Conservation (phyloP, 1,140 invertebrate species). For the Ylistrum balloti region DNA sequence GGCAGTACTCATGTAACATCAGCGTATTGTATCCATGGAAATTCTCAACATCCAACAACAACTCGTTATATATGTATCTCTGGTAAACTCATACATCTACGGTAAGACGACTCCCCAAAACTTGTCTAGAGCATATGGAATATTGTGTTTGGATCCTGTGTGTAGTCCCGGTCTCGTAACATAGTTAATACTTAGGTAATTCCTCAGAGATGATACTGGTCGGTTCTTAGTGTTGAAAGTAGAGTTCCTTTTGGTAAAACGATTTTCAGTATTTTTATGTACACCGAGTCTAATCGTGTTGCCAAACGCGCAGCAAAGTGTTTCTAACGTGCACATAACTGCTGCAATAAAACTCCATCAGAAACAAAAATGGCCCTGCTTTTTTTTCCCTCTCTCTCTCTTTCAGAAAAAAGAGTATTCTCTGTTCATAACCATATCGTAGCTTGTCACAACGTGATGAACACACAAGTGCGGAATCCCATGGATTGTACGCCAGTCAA, state of each 20-base stretch:
- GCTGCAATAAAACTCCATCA: background rate
- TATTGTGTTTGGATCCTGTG: background rate
- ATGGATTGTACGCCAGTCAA: background rate
- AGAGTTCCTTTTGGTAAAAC: slow-evolving; percentile 27
- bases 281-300: background rate
- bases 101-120: background rate
- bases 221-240: background rate
- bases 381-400: too few relatives aligned
- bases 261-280: slow-evolving; percentile 30
- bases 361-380: too few relatives aligned
- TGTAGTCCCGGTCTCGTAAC: background rate
- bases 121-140: slow-evolving; percentile 13
- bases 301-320: background rate
- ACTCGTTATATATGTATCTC: background rate
- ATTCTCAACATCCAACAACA: slow-evolving; percentile 19
- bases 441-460: background rate
- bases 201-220: background rate
- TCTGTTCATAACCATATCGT: background rate
- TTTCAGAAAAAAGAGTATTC: background rate
- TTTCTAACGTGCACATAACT: background rate
- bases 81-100: background rate
- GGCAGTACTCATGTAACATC: background rate
- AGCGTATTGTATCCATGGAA: slow-evolving; percentile 20
- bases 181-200: background rate
- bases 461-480: background rate